A percentile compares a stretch with the other conserved stretches of the same genome.
Evolutionary conservation across 2,888 invertebrate genomes (phyloP).

Genomic region (Homarus gammarus): DNA sequence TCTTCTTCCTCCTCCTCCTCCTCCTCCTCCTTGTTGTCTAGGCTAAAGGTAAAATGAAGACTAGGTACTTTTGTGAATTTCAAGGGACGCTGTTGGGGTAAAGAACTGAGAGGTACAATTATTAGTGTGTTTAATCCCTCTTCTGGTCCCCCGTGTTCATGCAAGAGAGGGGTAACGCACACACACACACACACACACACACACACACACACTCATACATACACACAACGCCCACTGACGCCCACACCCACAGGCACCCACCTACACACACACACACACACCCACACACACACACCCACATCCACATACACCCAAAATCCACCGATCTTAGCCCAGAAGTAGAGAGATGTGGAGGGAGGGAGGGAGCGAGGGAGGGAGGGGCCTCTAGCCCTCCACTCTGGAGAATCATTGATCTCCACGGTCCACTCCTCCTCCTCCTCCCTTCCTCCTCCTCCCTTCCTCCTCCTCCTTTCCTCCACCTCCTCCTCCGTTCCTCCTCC

Average conservation of each 20-base stretch:
- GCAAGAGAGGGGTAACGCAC: neutral
- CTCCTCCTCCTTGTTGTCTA: too few species aligned
- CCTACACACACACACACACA: neutral
- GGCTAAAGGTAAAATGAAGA: too few species aligned
- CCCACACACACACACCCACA: neutral
- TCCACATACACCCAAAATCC: neutral
- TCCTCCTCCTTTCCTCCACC: neutral
- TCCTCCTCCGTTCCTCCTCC: neutral
- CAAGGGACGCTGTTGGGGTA: too few species aligned
- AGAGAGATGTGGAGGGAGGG: neutral
- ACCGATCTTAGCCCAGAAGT: neutral
- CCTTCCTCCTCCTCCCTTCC: neutral
- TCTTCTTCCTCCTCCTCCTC: too few species aligned
- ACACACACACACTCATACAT: neutral
- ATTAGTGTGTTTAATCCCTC: too few species aligned
- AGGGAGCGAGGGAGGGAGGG: neutral
- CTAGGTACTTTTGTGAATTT: too few species aligned
- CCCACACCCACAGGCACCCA: neutral
- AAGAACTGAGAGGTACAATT: too few species aligned
- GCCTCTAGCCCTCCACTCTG: conserved; percentile 24
- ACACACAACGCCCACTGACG: neutral
- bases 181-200: neutral
- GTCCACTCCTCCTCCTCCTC: conserved; percentile 4
- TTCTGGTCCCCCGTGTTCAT: too few species aligned
- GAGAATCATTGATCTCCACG: conserved; percentile 58